These are phyloP conservation scores for Crocallis elinguaria DNA, from an alignment of 2,888 invertebrate genomes.

Conservation along the genomic window DNA sequence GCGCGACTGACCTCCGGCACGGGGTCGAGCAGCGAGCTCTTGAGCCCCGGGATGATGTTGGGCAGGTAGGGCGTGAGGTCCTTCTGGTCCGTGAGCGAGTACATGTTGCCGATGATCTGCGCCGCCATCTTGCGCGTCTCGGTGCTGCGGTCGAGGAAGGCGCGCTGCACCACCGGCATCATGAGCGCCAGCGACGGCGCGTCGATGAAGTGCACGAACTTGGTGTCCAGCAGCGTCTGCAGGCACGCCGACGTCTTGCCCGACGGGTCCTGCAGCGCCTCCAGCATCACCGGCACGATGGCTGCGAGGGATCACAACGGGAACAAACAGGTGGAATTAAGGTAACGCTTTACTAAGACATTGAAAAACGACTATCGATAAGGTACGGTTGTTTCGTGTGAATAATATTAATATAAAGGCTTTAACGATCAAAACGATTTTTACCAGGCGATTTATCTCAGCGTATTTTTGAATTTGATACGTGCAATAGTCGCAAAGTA, in stretches of 20 bases:
- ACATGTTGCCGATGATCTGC: constrained; percentile 99
- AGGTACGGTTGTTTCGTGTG: too few relatives aligned
- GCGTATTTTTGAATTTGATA: too few relatives aligned
- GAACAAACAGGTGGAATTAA: too few relatives aligned
- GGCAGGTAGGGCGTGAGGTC: constrained; percentile 98
- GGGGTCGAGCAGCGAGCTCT: constrained; percentile 97
- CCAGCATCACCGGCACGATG: constrained; percentile 93
- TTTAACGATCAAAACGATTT: too few relatives aligned
- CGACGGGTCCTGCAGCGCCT: constrained; percentile 98
- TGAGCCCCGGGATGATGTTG: constrained; percentile 97
- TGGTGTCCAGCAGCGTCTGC: constrained; percentile 96
- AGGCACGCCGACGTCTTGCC: constrained; percentile 96
- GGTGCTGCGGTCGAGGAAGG: constrained; percentile 98
- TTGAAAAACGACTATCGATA: too few relatives aligned
- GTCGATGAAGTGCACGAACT: constrained; percentile 99
- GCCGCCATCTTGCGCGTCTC: constrained; percentile 99
- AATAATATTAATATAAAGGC: too few relatives aligned
- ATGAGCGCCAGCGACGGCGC: constrained; percentile 99
- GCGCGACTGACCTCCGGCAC: constrained; percentile 92
- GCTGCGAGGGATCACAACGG: constrained; percentile 85
- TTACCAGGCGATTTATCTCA: too few relatives aligned
- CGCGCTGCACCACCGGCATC: constrained; percentile 99
- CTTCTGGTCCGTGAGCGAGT: constrained; percentile 99
- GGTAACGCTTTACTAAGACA: too few relatives aligned
- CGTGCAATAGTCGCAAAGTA: too few relatives aligned